Conservation (phyloP, 53 echinoderm and acorn worm species). For the Holothuria leucospilota region DNA sequence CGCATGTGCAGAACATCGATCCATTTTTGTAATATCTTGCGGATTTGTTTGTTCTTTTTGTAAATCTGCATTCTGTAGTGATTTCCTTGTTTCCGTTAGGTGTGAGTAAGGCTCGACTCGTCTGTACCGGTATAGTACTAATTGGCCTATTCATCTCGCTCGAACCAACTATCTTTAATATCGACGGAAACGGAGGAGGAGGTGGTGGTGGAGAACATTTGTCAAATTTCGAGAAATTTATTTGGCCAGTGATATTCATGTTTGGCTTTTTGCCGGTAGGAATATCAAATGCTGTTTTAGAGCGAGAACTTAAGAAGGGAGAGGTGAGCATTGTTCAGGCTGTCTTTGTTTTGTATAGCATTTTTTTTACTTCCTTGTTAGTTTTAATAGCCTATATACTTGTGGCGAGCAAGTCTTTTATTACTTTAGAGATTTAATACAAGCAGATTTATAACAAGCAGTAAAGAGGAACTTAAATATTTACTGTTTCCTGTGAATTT, state of each 20-base stretch:
- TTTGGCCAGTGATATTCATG: conserved; percentile 91
- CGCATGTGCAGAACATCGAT: too few species aligned
- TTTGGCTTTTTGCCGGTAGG: conserved; percentile 91
- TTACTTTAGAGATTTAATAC: too few species aligned
- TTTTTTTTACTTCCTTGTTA: too few species aligned
- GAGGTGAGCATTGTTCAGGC: conserved; percentile 58
- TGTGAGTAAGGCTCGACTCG: conserved; percentile 76
- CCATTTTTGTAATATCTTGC: too few species aligned
- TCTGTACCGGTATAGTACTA: conserved; percentile 87
- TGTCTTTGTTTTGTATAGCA: too few species aligned
- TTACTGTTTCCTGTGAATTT: too few species aligned
- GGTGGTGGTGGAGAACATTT: neutral
- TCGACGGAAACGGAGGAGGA: conserved; percentile 47
- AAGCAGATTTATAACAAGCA: too few species aligned
- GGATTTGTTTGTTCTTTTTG: too few species aligned
- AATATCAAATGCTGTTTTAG: conserved; percentile 82
- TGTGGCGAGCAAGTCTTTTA: too few species aligned
- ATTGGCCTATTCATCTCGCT: conserved; percentile 92
- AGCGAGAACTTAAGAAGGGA: conserved; percentile 82
- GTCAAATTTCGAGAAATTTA: conserved; percentile 1
- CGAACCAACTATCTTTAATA: conserved; percentile 89
- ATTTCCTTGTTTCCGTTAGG: conserved; percentile 45
- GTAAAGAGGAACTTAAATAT: too few species aligned
- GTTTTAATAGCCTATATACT: too few species aligned
- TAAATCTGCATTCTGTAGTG: too few species aligned